Percentiles rank a stretch among this genome's conserved stretches.
phyloP scores from a whole-genome alignment of 2,113 vertebrate species.

The Caranx ignobilis region DNA sequence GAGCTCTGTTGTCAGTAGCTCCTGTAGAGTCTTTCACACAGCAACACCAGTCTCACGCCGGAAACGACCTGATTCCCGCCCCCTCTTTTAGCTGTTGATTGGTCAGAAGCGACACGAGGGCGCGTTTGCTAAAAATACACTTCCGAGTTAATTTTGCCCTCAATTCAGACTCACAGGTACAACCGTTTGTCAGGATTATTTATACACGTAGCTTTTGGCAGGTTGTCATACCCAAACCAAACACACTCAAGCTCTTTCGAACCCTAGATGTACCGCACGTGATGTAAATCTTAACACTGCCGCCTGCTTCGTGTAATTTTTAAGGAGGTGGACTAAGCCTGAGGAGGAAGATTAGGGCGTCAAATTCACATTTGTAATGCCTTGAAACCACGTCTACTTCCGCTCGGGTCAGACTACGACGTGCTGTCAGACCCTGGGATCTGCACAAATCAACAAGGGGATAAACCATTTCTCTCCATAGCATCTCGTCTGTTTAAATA shows the following conservation, averaged over 20 bases:
- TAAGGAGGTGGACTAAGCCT: constrained; percentile 24
- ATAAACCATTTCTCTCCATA: constrained; percentile 58
- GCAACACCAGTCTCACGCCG: constrained; percentile 22
- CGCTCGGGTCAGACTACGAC: constrained; percentile 45
- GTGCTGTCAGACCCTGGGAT: constrained; percentile 22
- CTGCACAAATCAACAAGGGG: constrained; percentile 49
- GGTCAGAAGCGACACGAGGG: constrained; percentile 39
- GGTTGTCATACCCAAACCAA: accelerated
- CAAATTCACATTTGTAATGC: accelerated
- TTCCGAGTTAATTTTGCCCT: accelerated
- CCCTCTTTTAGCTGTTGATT: constrained; percentile 52
- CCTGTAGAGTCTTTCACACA: constrained; percentile 17
- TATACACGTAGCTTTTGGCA: background rate
- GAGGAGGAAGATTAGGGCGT: background rate
- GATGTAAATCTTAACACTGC: background rate
- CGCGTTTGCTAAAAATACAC: accelerated
- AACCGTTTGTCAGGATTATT: background rate
- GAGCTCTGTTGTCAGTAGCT: background rate
- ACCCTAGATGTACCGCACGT: background rate
- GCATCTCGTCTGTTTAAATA: constrained; percentile 17
- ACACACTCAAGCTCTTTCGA: background rate
- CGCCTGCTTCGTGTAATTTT: accelerated
- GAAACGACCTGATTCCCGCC: constrained; percentile 60
- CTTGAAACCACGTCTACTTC: constrained; percentile 45
- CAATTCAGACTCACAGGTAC: background rate